Evolutionary conservation across 2,888 invertebrate genomes (phyloP).

Genomic region (Patella depressa): DNA sequence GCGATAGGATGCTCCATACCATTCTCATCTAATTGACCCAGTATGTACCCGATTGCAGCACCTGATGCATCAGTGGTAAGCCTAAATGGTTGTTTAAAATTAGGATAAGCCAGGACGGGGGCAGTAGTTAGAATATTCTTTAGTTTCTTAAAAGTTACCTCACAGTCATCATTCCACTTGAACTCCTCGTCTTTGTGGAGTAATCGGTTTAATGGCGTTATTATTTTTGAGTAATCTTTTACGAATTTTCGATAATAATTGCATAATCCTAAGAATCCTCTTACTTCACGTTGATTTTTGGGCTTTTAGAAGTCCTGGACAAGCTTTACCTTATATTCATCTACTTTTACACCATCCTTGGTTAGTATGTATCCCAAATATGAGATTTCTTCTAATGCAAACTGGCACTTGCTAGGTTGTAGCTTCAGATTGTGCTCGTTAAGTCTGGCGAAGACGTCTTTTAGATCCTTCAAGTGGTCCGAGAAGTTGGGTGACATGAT

Average conservation of each 20-base stretch:
- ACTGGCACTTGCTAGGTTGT: constrained; percentile 28
- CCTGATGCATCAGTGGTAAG: constrained; percentile 33
- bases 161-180: constrained; percentile 55
- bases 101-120: constrained; percentile 33
- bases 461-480: constrained; percentile 23
- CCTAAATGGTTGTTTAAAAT: neutral
- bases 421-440: constrained; percentile 17
- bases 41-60: constrained; percentile 37
- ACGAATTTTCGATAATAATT: constrained; percentile 70
- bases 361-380: constrained; percentile 21
- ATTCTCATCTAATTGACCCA: constrained; percentile 36
- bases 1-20: constrained; percentile 3
- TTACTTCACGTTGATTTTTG: constrained; percentile 34
- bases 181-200: constrained; percentile 52
- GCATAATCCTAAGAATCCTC: constrained; percentile 39
- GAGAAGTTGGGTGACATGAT: constrained; percentile 14
- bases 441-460: constrained; percentile 20
- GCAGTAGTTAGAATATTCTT: constrained; percentile 46
- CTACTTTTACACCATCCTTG: constrained; percentile 20
- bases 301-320: constrained; percentile 37
- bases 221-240: constrained; percentile 49
- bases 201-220: constrained; percentile 58
- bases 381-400: constrained; percentile 25
- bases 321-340: constrained; percentile 31
- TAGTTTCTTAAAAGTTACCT: constrained; percentile 57